phyloP scores from a whole-genome alignment of 2,113 vertebrate genomes.

The Nyctereutes procyonoides region DNA sequence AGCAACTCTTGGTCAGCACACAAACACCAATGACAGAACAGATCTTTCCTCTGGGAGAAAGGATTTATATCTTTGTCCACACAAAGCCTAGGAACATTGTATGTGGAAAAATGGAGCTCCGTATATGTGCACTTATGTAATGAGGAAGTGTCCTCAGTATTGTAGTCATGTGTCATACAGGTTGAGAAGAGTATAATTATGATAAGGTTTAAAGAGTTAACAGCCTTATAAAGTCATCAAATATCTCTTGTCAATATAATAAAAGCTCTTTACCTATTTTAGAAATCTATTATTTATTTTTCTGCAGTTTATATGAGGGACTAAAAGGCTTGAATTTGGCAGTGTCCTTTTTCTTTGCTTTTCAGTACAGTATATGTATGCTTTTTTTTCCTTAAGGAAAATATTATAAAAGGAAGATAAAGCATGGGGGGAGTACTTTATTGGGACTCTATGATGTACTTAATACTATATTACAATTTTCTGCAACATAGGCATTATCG shows the following conservation, averaged over 20 bases:
- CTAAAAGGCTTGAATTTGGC: not conserved
- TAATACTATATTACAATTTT: not conserved
- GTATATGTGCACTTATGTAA: not conserved
- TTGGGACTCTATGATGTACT: not conserved
- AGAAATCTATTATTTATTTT: not conserved
- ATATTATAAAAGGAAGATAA: not conserved
- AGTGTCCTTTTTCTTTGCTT: not conserved
- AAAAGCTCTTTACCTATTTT: not conserved
- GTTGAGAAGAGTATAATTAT: not conserved
- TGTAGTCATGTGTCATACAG: not conserved
- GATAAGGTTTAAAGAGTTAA: not conserved
- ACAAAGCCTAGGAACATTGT: not conserved
- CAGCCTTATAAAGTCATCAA: not conserved
- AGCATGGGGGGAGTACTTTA: not conserved
- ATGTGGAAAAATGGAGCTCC: no score
- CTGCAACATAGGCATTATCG: not conserved
- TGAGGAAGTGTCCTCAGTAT: not conserved
- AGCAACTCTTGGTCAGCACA: not conserved
- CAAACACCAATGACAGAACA: not conserved
- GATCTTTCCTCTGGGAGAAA: not conserved
- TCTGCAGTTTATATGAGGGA: not conserved
- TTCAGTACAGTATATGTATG: not conserved
- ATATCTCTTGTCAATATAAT: not conserved
- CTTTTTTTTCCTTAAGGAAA: conserved; percentile 4
- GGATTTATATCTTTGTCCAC: not conserved